phyloP scores from a whole-genome alignment of 2,888 invertebrate genomes.

The Cremastinae sp. region DNA sequence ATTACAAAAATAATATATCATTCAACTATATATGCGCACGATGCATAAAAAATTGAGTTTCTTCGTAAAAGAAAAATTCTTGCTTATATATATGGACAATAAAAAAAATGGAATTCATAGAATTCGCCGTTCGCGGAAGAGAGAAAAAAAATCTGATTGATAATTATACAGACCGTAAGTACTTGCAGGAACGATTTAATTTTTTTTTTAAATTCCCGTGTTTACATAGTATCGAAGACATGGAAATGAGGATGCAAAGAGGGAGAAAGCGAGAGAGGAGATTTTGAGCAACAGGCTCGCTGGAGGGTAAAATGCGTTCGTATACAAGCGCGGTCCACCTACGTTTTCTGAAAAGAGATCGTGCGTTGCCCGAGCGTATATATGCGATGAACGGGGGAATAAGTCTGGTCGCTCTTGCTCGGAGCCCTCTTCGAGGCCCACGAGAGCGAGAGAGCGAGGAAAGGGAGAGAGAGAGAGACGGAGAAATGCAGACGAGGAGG shows the following conservation, averaged over 20 bases:
- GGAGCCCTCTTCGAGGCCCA: slow-evolving; percentile 11
- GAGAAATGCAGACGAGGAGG: slow-evolving; percentile 14
- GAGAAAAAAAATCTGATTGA: no score
- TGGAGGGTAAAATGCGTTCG: slow-evolving; percentile 56
- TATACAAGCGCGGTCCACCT: slow-evolving; percentile 54
- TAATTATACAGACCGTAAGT: background rate
- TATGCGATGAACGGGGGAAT: slow-evolving; percentile 6
- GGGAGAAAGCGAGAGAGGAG: slow-evolving; percentile 12
- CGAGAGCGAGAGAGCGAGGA: slow-evolving; percentile 9
- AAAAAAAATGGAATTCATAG: no score
- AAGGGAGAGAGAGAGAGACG: slow-evolving; percentile 10
- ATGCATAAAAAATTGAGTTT: no score
- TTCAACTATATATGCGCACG: no score
- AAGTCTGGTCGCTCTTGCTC: slow-evolving; percentile 30
- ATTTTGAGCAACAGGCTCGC: slow-evolving; percentile 32
- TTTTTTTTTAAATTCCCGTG: no score
- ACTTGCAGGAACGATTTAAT: no score
- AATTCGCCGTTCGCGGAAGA: no score
- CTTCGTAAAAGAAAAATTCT: no score
- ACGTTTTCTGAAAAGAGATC: slow-evolving; percentile 42
- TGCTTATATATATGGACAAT: no score
- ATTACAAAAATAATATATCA: no score
- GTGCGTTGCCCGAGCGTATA: background rate
- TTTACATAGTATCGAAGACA: background rate
- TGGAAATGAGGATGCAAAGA: slow-evolving; percentile 19